These are phyloP conservation scores for Drosophila rhopaloa DNA, from an alignment of 1,140 invertebrate species.

Conservation along the genomic window DNA sequence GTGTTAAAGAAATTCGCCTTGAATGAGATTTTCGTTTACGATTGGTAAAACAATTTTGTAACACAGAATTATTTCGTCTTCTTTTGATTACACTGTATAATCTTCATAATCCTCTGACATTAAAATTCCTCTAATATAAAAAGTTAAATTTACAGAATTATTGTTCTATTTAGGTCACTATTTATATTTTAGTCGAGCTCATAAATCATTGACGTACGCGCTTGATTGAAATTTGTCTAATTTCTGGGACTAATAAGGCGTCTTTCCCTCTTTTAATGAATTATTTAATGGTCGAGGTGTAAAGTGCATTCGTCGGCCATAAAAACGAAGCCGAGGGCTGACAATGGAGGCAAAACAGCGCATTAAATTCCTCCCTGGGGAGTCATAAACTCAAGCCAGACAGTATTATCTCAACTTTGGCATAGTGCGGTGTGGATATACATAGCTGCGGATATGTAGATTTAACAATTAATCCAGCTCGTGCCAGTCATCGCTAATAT, in stretches of 20 bases:
- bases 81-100: background rate
- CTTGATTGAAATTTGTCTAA: conserved; percentile 39
- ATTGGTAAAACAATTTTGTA: conserved; percentile 8
- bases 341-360: conserved; percentile 37
- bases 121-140: background rate
- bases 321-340: conserved; percentile 30
- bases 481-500: conserved; percentile 59
- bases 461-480: conserved; percentile 44
- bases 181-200: conserved; percentile 7
- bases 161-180: background rate
- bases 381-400: conserved; percentile 25
- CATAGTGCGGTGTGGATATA: conserved; percentile 1
- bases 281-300: conserved; percentile 60
- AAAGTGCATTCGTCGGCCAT: conserved; percentile 45
- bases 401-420: conserved; percentile 13
- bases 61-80: background rate
- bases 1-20: conserved; percentile 15
- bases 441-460: conserved; percentile 30
- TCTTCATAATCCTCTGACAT: background rate
- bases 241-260: conserved; percentile 12
- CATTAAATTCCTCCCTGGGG: conserved; percentile 47
- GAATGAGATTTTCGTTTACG: conserved; percentile 8
- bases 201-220: conserved; percentile 25
- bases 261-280: conserved; percentile 16
- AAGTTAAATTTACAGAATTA: background rate